Evolutionary conservation across 1,140 invertebrate species (phyloP), one percentile per base, ranked within the genome.

Genomic region (Ceratoteleas bidentatus): DNA sequence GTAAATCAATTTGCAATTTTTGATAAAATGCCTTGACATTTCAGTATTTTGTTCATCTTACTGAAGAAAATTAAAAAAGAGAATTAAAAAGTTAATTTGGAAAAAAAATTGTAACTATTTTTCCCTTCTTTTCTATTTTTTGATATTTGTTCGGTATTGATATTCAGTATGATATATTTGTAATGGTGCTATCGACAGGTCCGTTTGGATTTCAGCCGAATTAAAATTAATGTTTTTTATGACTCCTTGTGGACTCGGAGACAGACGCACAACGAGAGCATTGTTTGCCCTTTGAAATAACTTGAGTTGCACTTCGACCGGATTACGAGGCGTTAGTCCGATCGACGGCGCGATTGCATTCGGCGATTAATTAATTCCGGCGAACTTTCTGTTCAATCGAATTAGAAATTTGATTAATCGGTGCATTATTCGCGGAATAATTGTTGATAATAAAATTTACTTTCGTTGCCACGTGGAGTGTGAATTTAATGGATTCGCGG

Each of bases 401-500:
- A 40, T 53, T 64, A 64, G 14, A 64, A 53, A 53, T 40, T 33
- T 64, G 61, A 64, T 53, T 52, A 52, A 64, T 64, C 53, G 9
- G n/a, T 32, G 15, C 34, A 64, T 52, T 64, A 53, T 53, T 10
- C 14, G 61, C 14, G 5, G 14, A 64, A 40, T 47, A 38, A 53
- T 64, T 64, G 53, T 53, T 40, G 13, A 24, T 40, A n/a, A 53
- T 64, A 64, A 64, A 53, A 53, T 53, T 53, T 53, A 53, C 34
- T 64, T 53, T 40, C 47, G 13, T 32, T 53, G n/a, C 53, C 13
- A 50, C 14, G 13, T 11, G 14, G 49, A 24, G 49, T 50, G 49
- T 16, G 16, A 47, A 50, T 50, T 16, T 50, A 16, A 50, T 50
- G 15, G 16, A 50, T 50, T 16, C 49, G 15, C 11, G 8, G 10